These are phyloP conservation scores for Polymixis flavicincta DNA, from an alignment of 2,888 invertebrate genomes.

Conservation along the genomic window DNA sequence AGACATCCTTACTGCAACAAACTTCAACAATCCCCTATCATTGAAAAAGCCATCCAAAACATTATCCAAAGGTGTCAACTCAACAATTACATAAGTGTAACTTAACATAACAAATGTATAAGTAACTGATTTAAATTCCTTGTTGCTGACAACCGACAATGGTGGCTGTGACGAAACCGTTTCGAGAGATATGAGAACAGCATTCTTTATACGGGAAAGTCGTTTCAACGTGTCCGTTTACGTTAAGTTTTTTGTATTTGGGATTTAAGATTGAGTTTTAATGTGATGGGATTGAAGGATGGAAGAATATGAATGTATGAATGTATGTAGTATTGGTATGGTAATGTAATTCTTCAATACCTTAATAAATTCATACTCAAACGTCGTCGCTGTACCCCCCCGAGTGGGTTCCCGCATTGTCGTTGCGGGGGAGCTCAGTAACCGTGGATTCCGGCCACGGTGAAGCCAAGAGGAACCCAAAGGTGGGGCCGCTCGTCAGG, in stretches of 20 bases:
- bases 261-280: constrained; percentile 20
- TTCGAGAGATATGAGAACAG: constrained; percentile 59
- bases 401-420: too few species aligned
- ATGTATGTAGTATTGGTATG: too few species aligned
- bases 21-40: background rate
- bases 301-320: too few species aligned
- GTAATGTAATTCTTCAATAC: too few species aligned
- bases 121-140: constrained; percentile 68
- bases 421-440: too few species aligned
- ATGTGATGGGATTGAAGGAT: background rate
- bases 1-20: background rate
- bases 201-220: constrained; percentile 68
- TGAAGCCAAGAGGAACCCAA: too few species aligned
- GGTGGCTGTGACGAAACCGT: constrained; percentile 54
- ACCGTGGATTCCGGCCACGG: too few species aligned
- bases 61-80: constrained; percentile 29
- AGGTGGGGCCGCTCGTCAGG: too few species aligned
- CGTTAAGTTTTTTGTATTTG: constrained; percentile 19
- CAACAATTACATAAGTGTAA: constrained; percentile 56
- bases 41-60: background rate
- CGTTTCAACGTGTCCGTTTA: constrained; percentile 23
- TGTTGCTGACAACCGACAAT: constrained; percentile 53
- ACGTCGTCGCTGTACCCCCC: too few species aligned
- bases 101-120: constrained; percentile 60
- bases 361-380: too few species aligned